A percentile compares a stretch with the other conserved stretches of the same genome.
These are phyloP conservation scores for Drosophila lutescens DNA, from an alignment of 2,888 invertebrate species.

Conservation along the genomic window DNA sequence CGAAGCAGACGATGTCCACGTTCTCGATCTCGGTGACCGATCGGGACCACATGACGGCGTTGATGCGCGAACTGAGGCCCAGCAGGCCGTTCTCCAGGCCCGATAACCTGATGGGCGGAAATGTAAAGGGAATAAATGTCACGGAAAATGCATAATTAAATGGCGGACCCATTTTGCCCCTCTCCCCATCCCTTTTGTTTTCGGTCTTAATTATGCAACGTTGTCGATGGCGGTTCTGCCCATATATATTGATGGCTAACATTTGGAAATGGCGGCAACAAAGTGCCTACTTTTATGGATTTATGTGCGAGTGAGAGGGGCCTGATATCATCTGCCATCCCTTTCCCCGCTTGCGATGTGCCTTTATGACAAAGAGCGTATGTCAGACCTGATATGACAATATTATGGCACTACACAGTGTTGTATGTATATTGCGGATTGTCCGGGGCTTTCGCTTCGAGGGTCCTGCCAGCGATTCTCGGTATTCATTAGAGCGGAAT, in stretches of 20 bases:
- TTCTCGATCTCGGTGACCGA: slow-evolving; percentile 85
- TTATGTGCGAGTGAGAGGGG: slow-evolving; percentile 38
- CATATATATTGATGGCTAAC: slow-evolving; percentile 37
- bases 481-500: slow-evolving; percentile 22
- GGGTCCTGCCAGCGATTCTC: slow-evolving; percentile 16
- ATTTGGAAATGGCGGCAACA: slow-evolving; percentile 45
- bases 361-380: slow-evolving; percentile 46
- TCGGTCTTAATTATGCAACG: slow-evolving; percentile 38
- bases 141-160: slow-evolving; percentile 54
- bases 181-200: background rate
- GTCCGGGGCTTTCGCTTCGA: slow-evolving; percentile 11
- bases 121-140: slow-evolving; percentile 8
- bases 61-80: slow-evolving; percentile 87
- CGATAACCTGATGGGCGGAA: slow-evolving; percentile 87
- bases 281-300: slow-evolving; percentile 53
- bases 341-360: slow-evolving; percentile 19
- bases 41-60: slow-evolving; percentile 86
- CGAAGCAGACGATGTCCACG: slow-evolving; percentile 90
- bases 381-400: slow-evolving; percentile 43
- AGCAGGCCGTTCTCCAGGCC: slow-evolving; percentile 94
- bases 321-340: slow-evolving; percentile 8
- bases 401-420: slow-evolving; percentile 30
- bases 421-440: slow-evolving; percentile 16
- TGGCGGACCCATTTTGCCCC: background rate
- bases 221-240: slow-evolving; percentile 22